These are phyloP conservation scores for Ophraella communa DNA, from an alignment of 2,888 invertebrate genomes.

Conservation along the genomic window DNA sequence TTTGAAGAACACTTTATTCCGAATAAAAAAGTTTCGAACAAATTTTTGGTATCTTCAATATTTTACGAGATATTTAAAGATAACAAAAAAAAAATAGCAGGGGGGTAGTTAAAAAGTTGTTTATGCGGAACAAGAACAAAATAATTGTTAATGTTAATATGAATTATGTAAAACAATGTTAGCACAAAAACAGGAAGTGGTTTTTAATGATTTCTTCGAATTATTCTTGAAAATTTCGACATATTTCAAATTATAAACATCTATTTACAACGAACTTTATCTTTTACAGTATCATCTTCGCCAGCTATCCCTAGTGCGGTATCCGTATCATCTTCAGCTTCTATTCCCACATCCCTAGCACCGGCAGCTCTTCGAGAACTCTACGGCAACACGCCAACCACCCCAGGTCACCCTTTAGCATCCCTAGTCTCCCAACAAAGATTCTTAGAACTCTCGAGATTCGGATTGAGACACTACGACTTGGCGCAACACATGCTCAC, in stretches of 20 bases:
- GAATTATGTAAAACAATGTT: too few species aligned
- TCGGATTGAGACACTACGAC: conserved; percentile 86
- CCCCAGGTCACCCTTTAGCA: conserved; percentile 70
- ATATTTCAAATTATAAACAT: not conserved
- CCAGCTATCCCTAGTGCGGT: conserved; percentile 39
- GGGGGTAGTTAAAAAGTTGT: too few species aligned
- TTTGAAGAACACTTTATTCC: too few species aligned
- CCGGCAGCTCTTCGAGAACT: conserved; percentile 59
- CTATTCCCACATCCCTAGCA: conserved; percentile 52
- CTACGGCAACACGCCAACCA: conserved; percentile 55
- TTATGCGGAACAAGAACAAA: too few species aligned
- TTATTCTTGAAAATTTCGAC: too few species aligned
- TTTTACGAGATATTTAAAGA: too few species aligned
- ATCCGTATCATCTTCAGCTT: conserved; percentile 61
- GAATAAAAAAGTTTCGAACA: too few species aligned
- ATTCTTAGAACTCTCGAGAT: conserved; percentile 79
- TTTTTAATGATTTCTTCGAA: too few species aligned
- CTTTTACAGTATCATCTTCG: conserved; percentile 42
- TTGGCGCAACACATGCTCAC: conserved; percentile 89
- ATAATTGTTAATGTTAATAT: too few species aligned
- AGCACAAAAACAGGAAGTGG: too few species aligned
- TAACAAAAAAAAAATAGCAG: too few species aligned
- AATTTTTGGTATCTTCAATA: too few species aligned
- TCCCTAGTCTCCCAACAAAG: conserved; percentile 80
- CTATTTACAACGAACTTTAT: not conserved